A percentile compares a stretch with the other conserved stretches of the same genome.
Evolutionary conservation across 2,113 vertebrate genomes (phyloP).

Genomic region (Chelonoidis abingdonii): DNA sequence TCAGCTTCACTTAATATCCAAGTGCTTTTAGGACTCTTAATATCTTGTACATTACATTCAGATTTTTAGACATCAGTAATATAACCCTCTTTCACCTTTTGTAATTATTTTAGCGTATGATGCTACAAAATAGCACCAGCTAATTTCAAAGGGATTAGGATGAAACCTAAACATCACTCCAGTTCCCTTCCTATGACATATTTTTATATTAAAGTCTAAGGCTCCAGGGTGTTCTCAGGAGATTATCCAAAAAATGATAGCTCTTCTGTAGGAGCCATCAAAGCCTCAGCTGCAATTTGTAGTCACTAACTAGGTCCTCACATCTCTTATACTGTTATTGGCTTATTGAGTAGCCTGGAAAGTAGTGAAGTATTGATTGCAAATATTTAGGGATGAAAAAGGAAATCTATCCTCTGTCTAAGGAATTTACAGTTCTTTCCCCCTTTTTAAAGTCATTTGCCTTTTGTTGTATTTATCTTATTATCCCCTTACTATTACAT

Average conservation of each 20-base stretch:
- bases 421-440: constrained; percentile 8
- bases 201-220: constrained; percentile 27
- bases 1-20: background rate
- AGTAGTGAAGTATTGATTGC: constrained; percentile 61
- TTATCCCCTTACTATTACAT: background rate
- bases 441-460: background rate
- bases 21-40: background rate
- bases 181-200: constrained; percentile 10
- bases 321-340: constrained; percentile 54
- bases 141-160: background rate
- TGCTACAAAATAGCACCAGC: background rate
- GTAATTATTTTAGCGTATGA: constrained; percentile 1
- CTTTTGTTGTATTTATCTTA: background rate
- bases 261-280: constrained; percentile 51
- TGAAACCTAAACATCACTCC: constrained; percentile 6
- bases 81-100: constrained; percentile 17
- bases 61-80: background rate
- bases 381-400: constrained; percentile 70
- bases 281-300: constrained; percentile 45
- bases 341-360: constrained; percentile 62
- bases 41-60: background rate
- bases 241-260: constrained; percentile 60
- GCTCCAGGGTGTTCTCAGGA: constrained; percentile 38
- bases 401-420: background rate
- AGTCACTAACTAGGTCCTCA: constrained; percentile 24